These are phyloP conservation scores for Siniperca undulata DNA, from an alignment of 2,797 vertebrate genomes.

Conservation along the genomic window DNA sequence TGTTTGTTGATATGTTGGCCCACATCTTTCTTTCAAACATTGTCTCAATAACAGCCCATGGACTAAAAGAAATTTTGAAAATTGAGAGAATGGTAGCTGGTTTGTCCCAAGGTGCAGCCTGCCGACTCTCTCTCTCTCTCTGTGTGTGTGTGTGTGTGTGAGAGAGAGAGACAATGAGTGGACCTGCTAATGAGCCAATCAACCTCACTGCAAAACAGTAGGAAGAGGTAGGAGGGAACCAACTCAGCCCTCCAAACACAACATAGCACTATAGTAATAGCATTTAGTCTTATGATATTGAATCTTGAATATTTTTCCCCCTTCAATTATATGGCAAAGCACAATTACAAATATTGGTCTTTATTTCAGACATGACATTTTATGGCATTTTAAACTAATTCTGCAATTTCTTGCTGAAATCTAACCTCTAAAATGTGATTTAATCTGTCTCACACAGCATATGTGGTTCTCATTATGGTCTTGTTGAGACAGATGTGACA, in stretches of 20 bases:
- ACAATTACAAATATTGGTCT: background rate
- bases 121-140: background rate
- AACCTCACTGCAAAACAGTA: constrained; percentile 10
- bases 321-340: background rate
- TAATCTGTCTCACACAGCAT: background rate
- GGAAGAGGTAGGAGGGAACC: background rate
- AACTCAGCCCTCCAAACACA: background rate
- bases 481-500: background rate
- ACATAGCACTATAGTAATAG: background rate
- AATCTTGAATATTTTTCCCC: background rate
- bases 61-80: background rate
- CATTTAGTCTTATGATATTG: background rate
- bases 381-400: background rate
- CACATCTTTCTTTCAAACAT: constrained; percentile 7
- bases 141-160: constrained; percentile 20
- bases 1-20: constrained; percentile 11
- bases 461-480: too few relatives aligned
- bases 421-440: background rate
- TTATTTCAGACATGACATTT: background rate
- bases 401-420: background rate
- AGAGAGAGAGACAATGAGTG: background rate
- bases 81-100: background rate
- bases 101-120: background rate
- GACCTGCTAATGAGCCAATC: background rate
- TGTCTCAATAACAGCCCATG: background rate